These are phyloP conservation scores for Cheilosia pagana DNA, from an alignment of 2,888 invertebrate species.

Conservation along the genomic window DNA sequence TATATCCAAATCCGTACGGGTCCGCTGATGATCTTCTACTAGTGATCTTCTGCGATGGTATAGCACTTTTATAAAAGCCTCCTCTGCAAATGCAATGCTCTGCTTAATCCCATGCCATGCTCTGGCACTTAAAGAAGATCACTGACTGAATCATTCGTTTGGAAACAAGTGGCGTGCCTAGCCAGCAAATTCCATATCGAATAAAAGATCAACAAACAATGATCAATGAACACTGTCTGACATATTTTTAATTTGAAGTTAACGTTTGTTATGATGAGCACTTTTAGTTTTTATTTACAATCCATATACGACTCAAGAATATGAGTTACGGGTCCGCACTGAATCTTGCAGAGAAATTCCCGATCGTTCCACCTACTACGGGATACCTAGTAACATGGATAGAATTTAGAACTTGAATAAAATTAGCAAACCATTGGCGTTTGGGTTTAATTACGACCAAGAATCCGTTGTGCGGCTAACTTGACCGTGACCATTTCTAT, in stretches of 20 bases:
- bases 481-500: conserved; percentile 64
- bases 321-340: conserved; percentile 26
- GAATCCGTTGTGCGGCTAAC: conserved; percentile 52
- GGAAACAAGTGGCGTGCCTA: conserved; percentile 81
- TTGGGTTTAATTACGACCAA: conserved; percentile 50
- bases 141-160: conserved; percentile 78
- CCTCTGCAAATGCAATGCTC: conserved; percentile 67
- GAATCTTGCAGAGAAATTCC: conserved; percentile 56
- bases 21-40: conserved; percentile 67
- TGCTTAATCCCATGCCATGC: conserved; percentile 70
- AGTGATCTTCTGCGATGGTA: conserved; percentile 78
- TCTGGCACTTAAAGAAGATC: conserved; percentile 49
- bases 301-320: not conserved
- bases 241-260: conserved; percentile 45
- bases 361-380: not conserved
- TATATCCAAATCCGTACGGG: conserved; percentile 61
- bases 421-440: conserved; percentile 59
- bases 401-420: conserved; percentile 72
- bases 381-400: conserved; percentile 16
- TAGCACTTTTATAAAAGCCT: conserved; percentile 82
- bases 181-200: conserved; percentile 59
- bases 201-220: conserved; percentile 39
- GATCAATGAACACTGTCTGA: conserved; percentile 35
- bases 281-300: conserved; percentile 67
- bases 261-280: conserved; percentile 25